Evolutionary conservation across 1,140 invertebrate genomes (phyloP).

Genomic region (Neotoxoptera formosana): DNA sequence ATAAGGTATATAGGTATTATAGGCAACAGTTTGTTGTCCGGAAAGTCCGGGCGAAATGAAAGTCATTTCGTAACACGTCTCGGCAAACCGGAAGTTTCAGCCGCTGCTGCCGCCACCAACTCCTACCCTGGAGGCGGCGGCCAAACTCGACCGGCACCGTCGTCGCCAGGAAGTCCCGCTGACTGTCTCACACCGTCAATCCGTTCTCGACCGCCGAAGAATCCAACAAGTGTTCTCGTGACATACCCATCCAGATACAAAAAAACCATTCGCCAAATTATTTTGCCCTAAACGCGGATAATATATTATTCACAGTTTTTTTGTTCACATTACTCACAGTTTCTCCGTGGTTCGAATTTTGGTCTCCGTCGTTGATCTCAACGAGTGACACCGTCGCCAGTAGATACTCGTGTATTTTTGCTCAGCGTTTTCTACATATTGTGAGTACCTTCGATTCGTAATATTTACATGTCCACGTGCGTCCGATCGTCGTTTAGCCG

Average conservation of each 20-base stretch:
- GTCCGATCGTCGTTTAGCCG: background rate
- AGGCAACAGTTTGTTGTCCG: background rate
- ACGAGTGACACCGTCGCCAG: background rate
- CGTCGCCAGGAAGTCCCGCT: background rate
- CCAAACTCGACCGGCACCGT: background rate
- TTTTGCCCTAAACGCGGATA: background rate
- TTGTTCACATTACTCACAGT: too few relatives aligned
- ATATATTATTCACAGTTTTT: too few relatives aligned
- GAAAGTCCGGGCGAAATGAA: conserved; percentile 29
- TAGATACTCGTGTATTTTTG: background rate
- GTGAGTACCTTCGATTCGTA: background rate
- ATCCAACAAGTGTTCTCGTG: background rate
- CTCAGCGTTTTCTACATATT: background rate
- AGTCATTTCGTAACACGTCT: conserved; percentile 3
- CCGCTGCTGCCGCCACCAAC: background rate
- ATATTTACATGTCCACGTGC: background rate
- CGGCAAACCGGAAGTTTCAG: background rate
- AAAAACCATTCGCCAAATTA: background rate
- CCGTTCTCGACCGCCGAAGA: background rate
- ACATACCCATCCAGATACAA: background rate
- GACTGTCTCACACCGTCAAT: background rate
- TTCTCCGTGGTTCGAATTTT: background rate
- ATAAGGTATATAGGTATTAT: background rate
- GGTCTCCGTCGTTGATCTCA: too few relatives aligned
- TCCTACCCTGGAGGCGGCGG: background rate